phyloP scores from a whole-genome alignment of 1,140 invertebrate genomes.

The Nixonia krombeini region DNA sequence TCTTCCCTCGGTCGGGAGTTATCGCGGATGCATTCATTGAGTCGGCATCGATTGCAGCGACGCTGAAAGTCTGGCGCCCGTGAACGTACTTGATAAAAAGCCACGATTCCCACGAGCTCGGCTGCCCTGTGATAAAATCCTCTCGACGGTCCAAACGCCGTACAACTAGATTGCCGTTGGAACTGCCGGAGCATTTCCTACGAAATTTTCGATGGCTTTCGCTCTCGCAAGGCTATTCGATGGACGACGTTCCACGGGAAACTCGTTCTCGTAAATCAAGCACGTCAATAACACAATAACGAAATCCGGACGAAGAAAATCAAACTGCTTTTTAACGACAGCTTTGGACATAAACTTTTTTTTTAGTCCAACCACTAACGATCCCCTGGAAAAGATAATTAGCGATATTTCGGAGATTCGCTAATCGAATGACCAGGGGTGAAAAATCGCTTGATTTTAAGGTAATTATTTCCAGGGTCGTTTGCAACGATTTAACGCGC shows the following conservation, averaged over 20 bases:
- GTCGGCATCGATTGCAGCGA: slow-evolving; percentile 12
- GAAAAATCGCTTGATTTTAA: too few relatives aligned
- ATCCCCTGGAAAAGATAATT: too few relatives aligned
- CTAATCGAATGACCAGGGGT: too few relatives aligned
- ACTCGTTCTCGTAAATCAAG: slow-evolving; percentile 30
- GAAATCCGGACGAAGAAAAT: too few relatives aligned
- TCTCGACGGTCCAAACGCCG: slow-evolving; percentile 35
- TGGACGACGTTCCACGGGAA: slow-evolving; percentile 22
- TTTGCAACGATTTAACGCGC: too few relatives aligned
- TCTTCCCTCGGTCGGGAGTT: slow-evolving; percentile 23
- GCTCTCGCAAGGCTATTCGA: slow-evolving; percentile 13
- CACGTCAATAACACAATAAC: slow-evolving; percentile 13
- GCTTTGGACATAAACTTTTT: too few relatives aligned
- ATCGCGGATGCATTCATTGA: slow-evolving; percentile 27
- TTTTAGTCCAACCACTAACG: too few relatives aligned
- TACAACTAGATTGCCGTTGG: slow-evolving; percentile 33
- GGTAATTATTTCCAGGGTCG: too few relatives aligned
- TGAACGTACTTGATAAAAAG: slow-evolving; percentile 51
- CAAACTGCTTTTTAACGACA: too few relatives aligned
- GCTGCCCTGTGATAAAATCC: slow-evolving; percentile 47
- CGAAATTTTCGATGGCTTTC: slow-evolving; percentile 1
- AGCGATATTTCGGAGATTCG: too few relatives aligned
- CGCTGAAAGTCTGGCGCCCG: slow-evolving; percentile 11
- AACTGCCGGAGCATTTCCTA: slow-evolving; percentile 24
- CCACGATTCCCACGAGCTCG: slow-evolving; percentile 53